phyloP scores from a whole-genome alignment of 2,113 vertebrate species.

The Oplegnathus fasciatus region DNA sequence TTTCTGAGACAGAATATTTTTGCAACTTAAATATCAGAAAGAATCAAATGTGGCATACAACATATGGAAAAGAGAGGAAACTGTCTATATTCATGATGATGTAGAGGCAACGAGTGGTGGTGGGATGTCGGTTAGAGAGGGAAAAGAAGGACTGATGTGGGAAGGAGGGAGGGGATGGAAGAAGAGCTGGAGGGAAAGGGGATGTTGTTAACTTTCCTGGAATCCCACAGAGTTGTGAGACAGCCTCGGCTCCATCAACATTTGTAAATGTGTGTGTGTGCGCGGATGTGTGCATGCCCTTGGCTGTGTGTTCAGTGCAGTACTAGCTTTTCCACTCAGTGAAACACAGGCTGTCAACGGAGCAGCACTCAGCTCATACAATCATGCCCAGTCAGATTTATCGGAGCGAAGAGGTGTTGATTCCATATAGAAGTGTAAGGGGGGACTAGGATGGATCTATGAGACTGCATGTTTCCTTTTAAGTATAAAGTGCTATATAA shows the following conservation, averaged over 20 bases:
- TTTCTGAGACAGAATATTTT: conserved; percentile 1
- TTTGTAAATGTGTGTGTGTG: conserved; percentile 37
- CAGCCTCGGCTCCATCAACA: conserved; percentile 64
- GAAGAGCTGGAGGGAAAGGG: conserved; percentile 50
- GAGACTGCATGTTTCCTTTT: conserved; percentile 17
- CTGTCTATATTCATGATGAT: conserved; percentile 34
- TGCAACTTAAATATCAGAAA: conserved; percentile 16
- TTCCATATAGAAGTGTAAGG: conserved; percentile 39
- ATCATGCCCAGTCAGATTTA: conserved; percentile 51
- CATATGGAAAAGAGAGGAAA: conserved; percentile 52
- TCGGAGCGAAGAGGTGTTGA: conserved; percentile 48
- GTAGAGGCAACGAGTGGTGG: conserved; percentile 28
- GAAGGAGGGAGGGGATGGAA: conserved; percentile 43
- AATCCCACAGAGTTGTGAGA: conserved; percentile 52
- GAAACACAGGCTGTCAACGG: conserved; percentile 54
- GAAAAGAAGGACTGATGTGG: conserved; percentile 54
- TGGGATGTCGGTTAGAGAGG: conserved; percentile 37
- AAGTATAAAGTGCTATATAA: conserved; percentile 37
- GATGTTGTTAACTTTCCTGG: conserved; percentile 63
- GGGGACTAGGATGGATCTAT: neutral
- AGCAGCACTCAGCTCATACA: conserved; percentile 45
- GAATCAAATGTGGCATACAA: conserved; percentile 26
- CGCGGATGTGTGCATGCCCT: conserved; percentile 27
- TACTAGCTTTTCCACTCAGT: conserved; percentile 56
- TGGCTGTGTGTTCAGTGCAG: conserved; percentile 15